Evolutionary conservation across 2,888 invertebrate species (phyloP), one percentile per base, ranked within the genome.

Genomic region (Amorpha juglandis): DNA sequence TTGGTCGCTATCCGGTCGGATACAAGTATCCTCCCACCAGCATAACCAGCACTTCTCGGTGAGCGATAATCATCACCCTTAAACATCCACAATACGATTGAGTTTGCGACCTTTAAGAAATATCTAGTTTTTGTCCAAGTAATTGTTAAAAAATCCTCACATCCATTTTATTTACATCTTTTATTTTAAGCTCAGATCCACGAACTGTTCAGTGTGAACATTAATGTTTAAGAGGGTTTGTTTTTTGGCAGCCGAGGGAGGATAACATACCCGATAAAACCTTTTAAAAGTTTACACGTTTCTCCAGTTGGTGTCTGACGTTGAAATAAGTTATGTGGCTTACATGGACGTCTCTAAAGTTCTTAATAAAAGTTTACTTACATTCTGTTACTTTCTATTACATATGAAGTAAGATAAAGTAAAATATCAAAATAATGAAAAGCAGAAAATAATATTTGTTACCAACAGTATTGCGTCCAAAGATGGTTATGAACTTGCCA

Each of bases 231-330:
- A 69, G 58, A 72, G 68, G 68, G 67, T 72, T 71, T 70, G 70
- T 73, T 73, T 73, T 66, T 62, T 55, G 67, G 71, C 70, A 76
- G 64, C 19, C 33, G 35, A 47, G 47, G 33, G 70, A 72, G 68
- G 65, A 77, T 71, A 72, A 71, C 69, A 70, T 69, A 74, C 71
- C 19, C 19, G 69, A 75, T 71, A 77, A 75, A 75, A 74, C 74
- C 74, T 74, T 78, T 78, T 74, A 73, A 75, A 77, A 75, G 72
- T 76, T 76, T 68, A 68, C 67, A 63, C 55, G 21, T 62, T 58
- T 65, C 55, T 52, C 48, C 65, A 68, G 67, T 71, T 67, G 38
- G 45, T 12, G 27, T 27, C 27, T 14, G 45, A 50, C 14, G 11
- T 33, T 47, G 16, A 45, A 55, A 64, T 21, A 53, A n/a, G 16